Evolutionary conservation across 2,113 vertebrate species (phyloP), one percentile per base, ranked within the genome.

Genomic region (Thunnus maccoyii): DNA sequence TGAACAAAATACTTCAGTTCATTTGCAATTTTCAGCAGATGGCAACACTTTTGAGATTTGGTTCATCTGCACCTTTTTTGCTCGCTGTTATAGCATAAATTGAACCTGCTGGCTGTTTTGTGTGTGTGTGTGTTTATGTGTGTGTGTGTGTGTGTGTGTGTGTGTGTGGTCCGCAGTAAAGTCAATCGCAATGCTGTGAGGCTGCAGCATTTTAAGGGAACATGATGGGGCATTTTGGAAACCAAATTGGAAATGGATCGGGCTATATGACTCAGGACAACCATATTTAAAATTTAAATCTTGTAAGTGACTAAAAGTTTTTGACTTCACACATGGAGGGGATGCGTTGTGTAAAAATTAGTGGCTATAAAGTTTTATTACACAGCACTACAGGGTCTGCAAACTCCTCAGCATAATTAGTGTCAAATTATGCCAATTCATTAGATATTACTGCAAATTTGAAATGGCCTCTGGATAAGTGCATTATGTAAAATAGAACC

Each of bases 41-140:
- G 41, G 71, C 14, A 51, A 27, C 27, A 20, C 56, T 60, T 72
- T 47, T n/a, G 46, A 52, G 71, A 50, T 25, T 72, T 30, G 52
- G 67, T 54, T 70, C 68, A 73, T 47, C 71, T 73, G 58, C 57
- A 54, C 20, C 60, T 63, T 36, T n/a, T 61, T 27, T 18, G 16
- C 27, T 61, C 2, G 18, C 25, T 20, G 46, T 50, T 25, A 20
- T 18, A 13, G 22, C 41, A 60, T 47, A 50, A 48, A 20, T 58
- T 50, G 15, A 50, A 61, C 27, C 25, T 61, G 16, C 44, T 30
- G 41, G 25, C 70, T 61, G 36, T 41, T 8, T 30, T 30, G 22
- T 36, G 3, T 36, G 32, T 36, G 32, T 36, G 32, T 36, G 32
- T 36, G 32, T 22, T 22, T 22, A 22, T 36, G 32, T 36, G 32